phyloP scores from a whole-genome alignment of 2,797 vertebrate genomes.

The Morus bassanus region DNA sequence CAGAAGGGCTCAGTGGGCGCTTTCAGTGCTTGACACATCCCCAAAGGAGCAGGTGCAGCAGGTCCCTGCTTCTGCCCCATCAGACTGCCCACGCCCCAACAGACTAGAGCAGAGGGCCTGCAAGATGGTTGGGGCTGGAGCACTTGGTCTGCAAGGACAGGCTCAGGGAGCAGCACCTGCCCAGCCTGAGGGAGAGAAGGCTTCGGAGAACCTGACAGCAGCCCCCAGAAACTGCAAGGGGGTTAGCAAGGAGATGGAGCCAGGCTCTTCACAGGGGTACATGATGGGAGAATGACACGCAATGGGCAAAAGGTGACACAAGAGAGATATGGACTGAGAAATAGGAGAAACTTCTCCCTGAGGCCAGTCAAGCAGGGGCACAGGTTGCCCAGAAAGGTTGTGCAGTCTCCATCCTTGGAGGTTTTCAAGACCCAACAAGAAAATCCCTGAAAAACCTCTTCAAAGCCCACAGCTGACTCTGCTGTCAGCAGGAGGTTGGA shows the following conservation, averaged over 20 bases:
- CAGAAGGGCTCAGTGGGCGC: background rate
- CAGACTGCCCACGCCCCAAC: background rate
- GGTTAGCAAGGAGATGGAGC: background rate
- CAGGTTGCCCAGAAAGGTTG: background rate
- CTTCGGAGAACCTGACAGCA: background rate
- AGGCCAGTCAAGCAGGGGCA: background rate
- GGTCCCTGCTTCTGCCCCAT: background rate
- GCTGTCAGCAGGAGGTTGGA: background rate
- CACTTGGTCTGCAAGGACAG: accelerated
- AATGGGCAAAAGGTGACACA: background rate
- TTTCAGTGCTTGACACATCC: background rate
- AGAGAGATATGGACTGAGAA: background rate
- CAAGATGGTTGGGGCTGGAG: background rate
- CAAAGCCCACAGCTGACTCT: background rate
- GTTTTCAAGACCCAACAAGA: background rate
- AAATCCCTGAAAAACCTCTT: background rate
- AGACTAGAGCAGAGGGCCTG: accelerated
- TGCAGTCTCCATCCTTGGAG: background rate
- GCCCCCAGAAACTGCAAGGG: accelerated
- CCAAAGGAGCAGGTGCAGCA: background rate
- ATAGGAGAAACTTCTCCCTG: background rate
- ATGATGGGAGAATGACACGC: accelerated
- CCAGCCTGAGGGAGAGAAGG: background rate
- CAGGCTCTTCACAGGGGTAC: background rate
- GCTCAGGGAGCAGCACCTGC: background rate